Evolutionary conservation across 2,113 vertebrate species (phyloP), one percentile per base, ranked within the genome.

Genomic region (Bubalus kerabau): DNA sequence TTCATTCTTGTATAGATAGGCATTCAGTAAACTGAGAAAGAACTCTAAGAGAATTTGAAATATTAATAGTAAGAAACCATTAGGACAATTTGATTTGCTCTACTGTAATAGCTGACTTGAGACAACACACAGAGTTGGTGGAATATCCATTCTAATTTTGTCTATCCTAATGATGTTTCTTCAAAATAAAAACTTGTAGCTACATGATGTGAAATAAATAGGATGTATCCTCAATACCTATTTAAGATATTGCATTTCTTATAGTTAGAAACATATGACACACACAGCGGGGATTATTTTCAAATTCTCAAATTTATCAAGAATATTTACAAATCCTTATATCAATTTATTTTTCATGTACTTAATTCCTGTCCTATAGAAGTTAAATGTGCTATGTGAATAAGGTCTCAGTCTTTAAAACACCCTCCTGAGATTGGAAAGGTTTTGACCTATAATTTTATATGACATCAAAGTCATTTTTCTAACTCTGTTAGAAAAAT

Each of bases 21-120:
- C 28, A 95, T 94, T 94, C 10, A 91, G 57, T 56, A 92, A 88
- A 96, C 43, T 57, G 71, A 96, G 87, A 76, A 92, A 90, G 32
- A 96, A 89, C 28, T 81, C 54, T 57, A 96, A 78, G 80, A 94
- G n/a, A 82, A 76, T 92, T 96, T 91, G 88, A 92, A 89, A 84
- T 97, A 97, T 94, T 59, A 96, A 78, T 84, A 59, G 62, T 59
- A 97, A 96, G 76, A 85, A 76, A 95, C 60, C 64, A 89, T 87
- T 67, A 96, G 48, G 10, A 59, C 13, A 95, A 96, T 91, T 97
- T 32, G 62, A 56, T 96, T 97, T 96, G 52, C 50, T 94, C n/a
- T 95, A 95, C 91, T 90, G 59, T 95, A 95, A 97, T 60, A 91
- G 62, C 13, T 97, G 95, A 91, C 94, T 96, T 86, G 87, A 97